A percentile compares a stretch with the other conserved stretches of the same genome.
Evolutionary conservation across 1,140 invertebrate genomes (phyloP).

Genomic region (Penaeus vannamei): DNA sequence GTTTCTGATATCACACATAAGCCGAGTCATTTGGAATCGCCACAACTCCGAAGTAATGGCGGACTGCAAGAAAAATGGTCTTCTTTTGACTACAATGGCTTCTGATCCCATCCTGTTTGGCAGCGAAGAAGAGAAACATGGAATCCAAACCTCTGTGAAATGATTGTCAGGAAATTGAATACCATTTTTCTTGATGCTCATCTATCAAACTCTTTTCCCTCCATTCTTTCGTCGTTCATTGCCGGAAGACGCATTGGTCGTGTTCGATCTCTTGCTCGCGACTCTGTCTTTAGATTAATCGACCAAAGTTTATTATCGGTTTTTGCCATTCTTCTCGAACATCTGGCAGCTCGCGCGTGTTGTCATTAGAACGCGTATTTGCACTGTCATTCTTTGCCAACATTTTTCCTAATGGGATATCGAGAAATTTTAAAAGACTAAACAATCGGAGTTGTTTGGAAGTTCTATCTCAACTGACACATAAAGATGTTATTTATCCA

Average conservation of each 20-base stretch:
- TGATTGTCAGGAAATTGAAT: slow-evolving; percentile 66
- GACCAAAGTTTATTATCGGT: background rate
- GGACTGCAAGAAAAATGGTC: slow-evolving; percentile 63
- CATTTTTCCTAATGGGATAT: too few relatives aligned
- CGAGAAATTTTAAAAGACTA: too few relatives aligned
- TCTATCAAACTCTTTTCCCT: slow-evolving; percentile 61
- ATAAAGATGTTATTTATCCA: too few relatives aligned
- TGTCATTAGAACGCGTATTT: too few relatives aligned
- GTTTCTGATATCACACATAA: slow-evolving; percentile 1
- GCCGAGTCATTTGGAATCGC: slow-evolving; percentile 45
- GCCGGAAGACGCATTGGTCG: slow-evolving; percentile 61
- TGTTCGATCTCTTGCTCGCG: slow-evolving; percentile 39
- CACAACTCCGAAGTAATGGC: slow-evolving; percentile 53
- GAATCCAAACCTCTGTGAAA: slow-evolving; percentile 65
- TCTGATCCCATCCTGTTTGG: slow-evolving; percentile 65
- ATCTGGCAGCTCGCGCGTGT: too few relatives aligned
- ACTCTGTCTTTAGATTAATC: slow-evolving; percentile 31
- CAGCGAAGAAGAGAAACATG: slow-evolving; percentile 64
- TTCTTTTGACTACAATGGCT: slow-evolving; percentile 66
- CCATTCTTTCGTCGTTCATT: slow-evolving; percentile 62
- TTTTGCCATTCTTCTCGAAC: background rate
- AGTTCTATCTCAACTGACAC: too few relatives aligned
- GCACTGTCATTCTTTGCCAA: too few relatives aligned
- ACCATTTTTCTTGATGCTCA: slow-evolving; percentile 66
- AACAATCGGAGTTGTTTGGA: too few relatives aligned